Evolutionary conservation across 2,888 invertebrate species (phyloP), one percentile per base, ranked within the genome.

Genomic region (Tridacna gigas): DNA sequence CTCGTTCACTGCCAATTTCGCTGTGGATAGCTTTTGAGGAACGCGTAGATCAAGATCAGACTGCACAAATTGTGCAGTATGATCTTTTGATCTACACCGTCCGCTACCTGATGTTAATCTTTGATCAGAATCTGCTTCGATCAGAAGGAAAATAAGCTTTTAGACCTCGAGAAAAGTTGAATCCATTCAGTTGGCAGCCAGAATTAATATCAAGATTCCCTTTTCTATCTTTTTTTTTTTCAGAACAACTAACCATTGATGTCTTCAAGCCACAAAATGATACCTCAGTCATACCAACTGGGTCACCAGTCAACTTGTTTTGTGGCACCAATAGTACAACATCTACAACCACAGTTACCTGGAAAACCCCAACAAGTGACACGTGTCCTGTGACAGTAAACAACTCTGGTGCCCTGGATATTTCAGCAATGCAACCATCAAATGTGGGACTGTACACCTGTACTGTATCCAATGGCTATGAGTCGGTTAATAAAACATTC

Each of bases 391-490:
- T 15, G 11, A n/a, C 25, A n/a, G 47, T 28, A 18, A 73, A 28
- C 20, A 74, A 63, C 22, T 73, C 74, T 12, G 48, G 63, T 7
- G 22, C 18, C 11, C 66, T 83, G 0, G 20, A 45, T 9, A 61
- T 84, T 18, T n/a, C 45, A 2, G 51, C 77, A 20, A 67, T 87
- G 25, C 87, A 87, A 71, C 87, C 87, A 7, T 81, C 87, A 11
- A 69, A 82, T 22, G 66, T 83, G 9, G 87, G 87, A 2, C 74
- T 67, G 28, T 87, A 83, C 66, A 77, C 79, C 20, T 87, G 87
- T 45, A 81, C 76, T 1, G 81, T 82, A 0, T 51, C 69, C 0
- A 84, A 81, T 65, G 61, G 63, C 51, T 80, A 65, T 37, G 87
- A 84, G 18, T 65, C 79, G 9, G 74, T 66, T 13, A 71, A 71